Percentiles rank a stretch among this genome's conserved stretches.
These are phyloP conservation scores for Cygnus olor DNA, from an alignment of 2,797 vertebrate genomes.

Conservation along the genomic window DNA sequence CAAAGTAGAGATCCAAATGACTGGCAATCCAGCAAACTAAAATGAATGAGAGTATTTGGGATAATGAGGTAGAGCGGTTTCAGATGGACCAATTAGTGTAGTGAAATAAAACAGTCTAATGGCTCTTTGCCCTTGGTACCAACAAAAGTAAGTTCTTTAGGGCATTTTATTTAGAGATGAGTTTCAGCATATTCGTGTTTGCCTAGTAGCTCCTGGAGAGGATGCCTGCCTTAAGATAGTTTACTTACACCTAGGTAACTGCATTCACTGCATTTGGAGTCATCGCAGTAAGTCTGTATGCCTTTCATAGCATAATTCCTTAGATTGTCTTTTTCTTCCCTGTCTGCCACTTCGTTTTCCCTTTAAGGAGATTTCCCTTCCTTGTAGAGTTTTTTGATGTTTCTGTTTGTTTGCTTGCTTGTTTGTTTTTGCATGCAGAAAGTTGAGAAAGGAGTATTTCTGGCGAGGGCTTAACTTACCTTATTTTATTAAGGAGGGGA, in stretches of 20 bases:
- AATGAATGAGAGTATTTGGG: background rate
- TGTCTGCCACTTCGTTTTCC: background rate
- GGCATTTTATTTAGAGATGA: background rate
- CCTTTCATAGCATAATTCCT: background rate
- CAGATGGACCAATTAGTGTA: background rate
- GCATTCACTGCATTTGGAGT: background rate
- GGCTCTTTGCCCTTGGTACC: background rate
- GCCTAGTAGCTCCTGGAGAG: background rate
- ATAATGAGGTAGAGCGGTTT: background rate
- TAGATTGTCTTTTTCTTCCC: too few species aligned
- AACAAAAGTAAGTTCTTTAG: background rate
- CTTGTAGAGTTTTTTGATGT: background rate
- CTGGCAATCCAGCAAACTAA: background rate
- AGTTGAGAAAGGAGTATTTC: background rate
- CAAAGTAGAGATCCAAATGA: background rate
- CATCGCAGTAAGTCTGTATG: background rate
- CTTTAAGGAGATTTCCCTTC: background rate
- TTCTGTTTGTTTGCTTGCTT: too few species aligned
- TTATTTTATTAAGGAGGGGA: background rate
- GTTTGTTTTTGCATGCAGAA: background rate
- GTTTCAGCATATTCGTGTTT: background rate
- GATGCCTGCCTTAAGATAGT: background rate
- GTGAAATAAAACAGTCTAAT: background rate
- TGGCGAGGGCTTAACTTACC: background rate
- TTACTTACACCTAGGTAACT: rapidly evolving